Evolutionary conservation across 2,888 invertebrate genomes (phyloP).

Genomic region (Steinernema hermaphroditum): DNA sequence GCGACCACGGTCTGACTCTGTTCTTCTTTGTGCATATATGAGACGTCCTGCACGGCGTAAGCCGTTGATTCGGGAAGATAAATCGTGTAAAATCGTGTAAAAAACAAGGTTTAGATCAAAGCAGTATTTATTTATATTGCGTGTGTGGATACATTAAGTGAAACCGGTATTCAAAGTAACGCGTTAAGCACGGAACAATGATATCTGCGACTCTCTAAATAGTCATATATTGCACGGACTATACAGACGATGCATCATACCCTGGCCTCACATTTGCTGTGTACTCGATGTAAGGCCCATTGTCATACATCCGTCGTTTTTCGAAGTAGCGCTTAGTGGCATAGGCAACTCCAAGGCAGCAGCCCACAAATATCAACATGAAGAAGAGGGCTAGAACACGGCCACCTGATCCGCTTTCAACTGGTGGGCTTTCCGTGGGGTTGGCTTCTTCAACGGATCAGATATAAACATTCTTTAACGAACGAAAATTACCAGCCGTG

Average conservation of each 20-base stretch:
- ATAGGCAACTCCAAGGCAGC: slow-evolving; percentile 3
- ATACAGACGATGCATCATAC: too few species aligned
- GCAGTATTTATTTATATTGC: too few species aligned
- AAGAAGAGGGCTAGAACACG: background rate
- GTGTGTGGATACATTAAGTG: too few species aligned
- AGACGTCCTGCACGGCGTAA: too few species aligned
- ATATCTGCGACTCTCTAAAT: slow-evolving; percentile 8
- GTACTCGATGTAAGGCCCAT: background rate
- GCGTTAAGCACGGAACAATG: background rate
- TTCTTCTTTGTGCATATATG: too few species aligned
- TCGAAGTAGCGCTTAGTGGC: slow-evolving; percentile 2
- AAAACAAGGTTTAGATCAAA: too few species aligned
- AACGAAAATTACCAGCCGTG: slow-evolving; percentile 37
- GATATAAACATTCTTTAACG: background rate
- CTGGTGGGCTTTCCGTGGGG: background rate
- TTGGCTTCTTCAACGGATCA: background rate
- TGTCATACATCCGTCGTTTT: background rate
- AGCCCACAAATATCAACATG: background rate
- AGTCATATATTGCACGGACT: too few species aligned
- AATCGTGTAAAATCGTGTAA: too few species aligned
- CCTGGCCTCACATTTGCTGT: background rate
- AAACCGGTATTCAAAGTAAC: too few species aligned
- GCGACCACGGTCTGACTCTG: too few species aligned
- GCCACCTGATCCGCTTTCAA: background rate
- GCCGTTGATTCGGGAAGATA: too few species aligned